Evolutionary conservation across 2,113 vertebrate genomes (phyloP).

Genomic region (Steatornis caripensis): DNA sequence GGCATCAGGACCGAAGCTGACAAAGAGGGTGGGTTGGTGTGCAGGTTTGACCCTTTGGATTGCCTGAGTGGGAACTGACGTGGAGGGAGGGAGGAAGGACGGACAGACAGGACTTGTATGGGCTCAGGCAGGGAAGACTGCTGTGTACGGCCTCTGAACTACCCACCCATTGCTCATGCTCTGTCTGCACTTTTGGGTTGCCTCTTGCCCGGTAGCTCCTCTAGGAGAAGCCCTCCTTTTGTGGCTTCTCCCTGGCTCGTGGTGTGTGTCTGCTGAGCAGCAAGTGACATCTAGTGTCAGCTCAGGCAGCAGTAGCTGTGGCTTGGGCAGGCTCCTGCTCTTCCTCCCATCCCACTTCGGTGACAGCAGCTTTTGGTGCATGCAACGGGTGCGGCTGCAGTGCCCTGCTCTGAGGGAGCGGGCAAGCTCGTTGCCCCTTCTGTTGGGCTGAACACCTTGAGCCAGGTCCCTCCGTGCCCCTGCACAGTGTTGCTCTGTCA

Average conservation of each 20-base stretch:
- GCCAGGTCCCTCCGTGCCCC: accelerated
- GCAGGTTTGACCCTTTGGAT: not conserved
- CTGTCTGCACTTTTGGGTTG: not conserved
- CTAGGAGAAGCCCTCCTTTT: not conserved
- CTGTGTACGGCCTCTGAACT: not conserved
- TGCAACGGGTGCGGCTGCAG: not conserved
- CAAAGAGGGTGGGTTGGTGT: not conserved
- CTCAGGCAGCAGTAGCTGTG: not conserved
- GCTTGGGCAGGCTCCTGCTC: not conserved
- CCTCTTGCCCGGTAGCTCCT: not conserved
- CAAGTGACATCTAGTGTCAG: constrained; percentile 43
- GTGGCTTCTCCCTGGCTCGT: not conserved
- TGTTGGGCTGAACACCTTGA: not conserved
- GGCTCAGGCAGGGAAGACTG: not conserved
- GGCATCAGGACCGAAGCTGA: not conserved
- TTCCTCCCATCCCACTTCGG: not conserved
- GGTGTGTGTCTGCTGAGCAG: not conserved
- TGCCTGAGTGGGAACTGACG: not conserved
- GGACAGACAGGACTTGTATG: not conserved
- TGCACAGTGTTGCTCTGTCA: not conserved
- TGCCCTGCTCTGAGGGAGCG: not conserved
- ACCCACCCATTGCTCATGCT: not conserved
- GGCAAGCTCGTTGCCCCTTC: not conserved
- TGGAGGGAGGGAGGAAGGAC: not conserved
- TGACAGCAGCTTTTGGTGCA: not conserved